Base-by-base conservation (phyloP, 2,797 vertebrate genomes). In the Melopsittacus undulatus region DNA sequence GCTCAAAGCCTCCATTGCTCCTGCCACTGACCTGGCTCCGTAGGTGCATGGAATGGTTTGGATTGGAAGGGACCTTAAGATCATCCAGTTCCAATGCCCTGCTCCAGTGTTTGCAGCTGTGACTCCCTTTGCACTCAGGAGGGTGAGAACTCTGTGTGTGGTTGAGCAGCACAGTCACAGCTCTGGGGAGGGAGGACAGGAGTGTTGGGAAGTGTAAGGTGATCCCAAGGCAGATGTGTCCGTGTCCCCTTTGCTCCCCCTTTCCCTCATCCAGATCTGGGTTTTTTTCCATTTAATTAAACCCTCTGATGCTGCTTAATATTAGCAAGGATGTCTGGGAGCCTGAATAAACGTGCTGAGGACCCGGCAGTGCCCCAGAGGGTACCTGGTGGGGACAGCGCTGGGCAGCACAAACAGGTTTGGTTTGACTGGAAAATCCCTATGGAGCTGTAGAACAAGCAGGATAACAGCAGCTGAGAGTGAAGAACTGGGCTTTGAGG, bases 201-300 rank as follows among this genome's bases (percentile, higher is more conserved):
- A 84, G 38, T 63, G 56, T 18, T 63, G 23, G 2, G 63, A 32
- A 13, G 64, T 82, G 73, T 32, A 46, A 84, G 46, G 68, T 21
- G 36, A 79, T 86, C 43, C 27, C 2, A 26, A 79, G 16, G 38
- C 70, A 83, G 61, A 45, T 68, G 62, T 67, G 23, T 62, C 75
- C 40, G 30, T 22, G 46, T 43, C 80, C 40, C 56, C 54, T 75
- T 36, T 72, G 48, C 67, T 72, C 38, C 40, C 18, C 10, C 13
- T 5, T 61, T 62, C 21, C 59, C 38, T 79, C 24, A 5, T 32
- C 57, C 49, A 26, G 22, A 10, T 49, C 59, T 51, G 36, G 8
- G 6, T n/a, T 24, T 91, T 83, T 94, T 68, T 21, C 75, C 69
- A 49, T 57, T 87, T 91, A 83, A 92, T 94, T 92, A 94, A 95